These are phyloP conservation scores for Scylla paramamosain DNA, from an alignment of 1,140 invertebrate species.

Conservation along the genomic window DNA sequence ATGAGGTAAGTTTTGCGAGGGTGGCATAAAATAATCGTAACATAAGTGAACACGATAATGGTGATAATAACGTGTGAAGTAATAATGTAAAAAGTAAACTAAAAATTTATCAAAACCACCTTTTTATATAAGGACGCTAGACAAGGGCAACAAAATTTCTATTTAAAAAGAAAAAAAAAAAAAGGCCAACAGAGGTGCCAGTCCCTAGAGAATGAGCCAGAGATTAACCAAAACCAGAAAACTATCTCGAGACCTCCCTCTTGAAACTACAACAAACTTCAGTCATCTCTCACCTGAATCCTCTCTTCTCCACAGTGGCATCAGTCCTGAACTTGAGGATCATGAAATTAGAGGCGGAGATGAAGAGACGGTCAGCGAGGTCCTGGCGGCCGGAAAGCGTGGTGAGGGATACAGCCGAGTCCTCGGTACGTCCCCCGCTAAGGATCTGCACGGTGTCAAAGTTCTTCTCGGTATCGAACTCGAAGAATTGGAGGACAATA, in stretches of 20 bases:
- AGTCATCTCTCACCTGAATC: slow-evolving; percentile 85
- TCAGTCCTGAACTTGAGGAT: slow-evolving; percentile 98
- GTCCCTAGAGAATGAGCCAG: too few relatives aligned
- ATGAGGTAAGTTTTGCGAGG: too few relatives aligned
- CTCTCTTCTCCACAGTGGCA: slow-evolving; percentile 94
- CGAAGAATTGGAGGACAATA: slow-evolving; percentile 95
- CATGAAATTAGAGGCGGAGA: slow-evolving; percentile 98
- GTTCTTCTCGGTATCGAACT: slow-evolving; percentile 97
- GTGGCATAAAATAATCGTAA: too few relatives aligned
- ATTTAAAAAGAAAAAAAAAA: not conserved
- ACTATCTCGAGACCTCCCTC: too few relatives aligned
- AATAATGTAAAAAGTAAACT: too few relatives aligned
- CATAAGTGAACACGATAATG: too few relatives aligned
- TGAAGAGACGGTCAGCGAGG: slow-evolving; percentile 89
- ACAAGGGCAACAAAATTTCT: not conserved
- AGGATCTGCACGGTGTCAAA: slow-evolving; percentile 97
- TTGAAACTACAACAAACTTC: too few relatives aligned
- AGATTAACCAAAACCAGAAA: too few relatives aligned
- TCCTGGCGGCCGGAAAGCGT: slow-evolving; percentile 93
- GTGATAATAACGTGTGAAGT: too few relatives aligned
- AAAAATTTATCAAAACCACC: too few relatives aligned
- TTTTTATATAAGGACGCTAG: too few relatives aligned
- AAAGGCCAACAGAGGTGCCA: too few relatives aligned
- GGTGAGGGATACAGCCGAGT: slow-evolving; percentile 93
- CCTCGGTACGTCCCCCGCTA: slow-evolving; percentile 96